A percentile compares a stretch with the other conserved stretches of the same genome.
These are phyloP conservation scores for Alethe diademata DNA, from an alignment of 2,113 vertebrate species.

Conservation along the genomic window DNA sequence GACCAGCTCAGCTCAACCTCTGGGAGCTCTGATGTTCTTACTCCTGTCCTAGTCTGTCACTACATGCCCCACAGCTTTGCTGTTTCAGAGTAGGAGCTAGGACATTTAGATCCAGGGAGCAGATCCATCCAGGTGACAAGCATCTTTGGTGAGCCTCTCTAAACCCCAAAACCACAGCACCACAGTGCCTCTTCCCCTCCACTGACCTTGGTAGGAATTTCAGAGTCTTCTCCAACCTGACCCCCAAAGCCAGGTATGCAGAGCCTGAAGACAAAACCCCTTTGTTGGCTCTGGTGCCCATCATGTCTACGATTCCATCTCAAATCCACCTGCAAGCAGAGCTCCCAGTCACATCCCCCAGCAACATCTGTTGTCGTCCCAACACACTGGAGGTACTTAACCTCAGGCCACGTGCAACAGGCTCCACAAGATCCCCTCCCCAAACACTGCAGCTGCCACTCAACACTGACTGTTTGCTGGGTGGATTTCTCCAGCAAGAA, in stretches of 20 bases:
- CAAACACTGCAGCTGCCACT: background rate
- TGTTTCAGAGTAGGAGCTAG: background rate
- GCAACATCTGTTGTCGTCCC: background rate
- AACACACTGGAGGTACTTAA: background rate
- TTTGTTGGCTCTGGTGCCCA: background rate
- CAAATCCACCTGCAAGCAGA: background rate
- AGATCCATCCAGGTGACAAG: background rate
- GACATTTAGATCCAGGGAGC: background rate
- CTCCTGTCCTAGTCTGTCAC: background rate
- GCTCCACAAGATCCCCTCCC: background rate
- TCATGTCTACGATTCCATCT: accelerated
- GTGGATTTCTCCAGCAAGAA: background rate
- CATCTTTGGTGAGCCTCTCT: background rate
- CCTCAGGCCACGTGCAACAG: accelerated
- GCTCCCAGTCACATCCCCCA: background rate
- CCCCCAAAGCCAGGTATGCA: background rate
- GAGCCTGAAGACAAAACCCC: background rate
- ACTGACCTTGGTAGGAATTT: background rate
- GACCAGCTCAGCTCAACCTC: background rate
- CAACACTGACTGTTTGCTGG: background rate
- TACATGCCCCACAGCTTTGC: background rate
- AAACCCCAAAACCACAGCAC: background rate
- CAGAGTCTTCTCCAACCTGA: background rate
- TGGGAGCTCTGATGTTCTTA: background rate
- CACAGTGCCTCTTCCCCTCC: background rate